Base-by-base conservation (phyloP, 1,140 invertebrate species). In the Drosophila nebulosa region DNA sequence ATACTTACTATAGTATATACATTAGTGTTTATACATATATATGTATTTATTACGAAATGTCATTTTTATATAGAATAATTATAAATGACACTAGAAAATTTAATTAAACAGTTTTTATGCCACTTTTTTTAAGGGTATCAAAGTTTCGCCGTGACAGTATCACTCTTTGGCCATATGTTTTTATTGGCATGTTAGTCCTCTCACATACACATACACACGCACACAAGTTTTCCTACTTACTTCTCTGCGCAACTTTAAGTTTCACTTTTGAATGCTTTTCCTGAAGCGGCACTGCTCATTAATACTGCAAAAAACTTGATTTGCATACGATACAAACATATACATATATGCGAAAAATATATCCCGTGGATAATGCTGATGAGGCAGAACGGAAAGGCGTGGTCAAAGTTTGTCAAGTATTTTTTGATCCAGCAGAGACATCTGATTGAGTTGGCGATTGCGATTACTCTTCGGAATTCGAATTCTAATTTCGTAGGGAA, bases 181-280 rank as follows among this genome's bases (percentile, higher is more conserved):
- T 30, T 30, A 30, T 30, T 30, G 27, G 27, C 27, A 30, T 9
- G 7, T 30, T 30, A 30, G 10, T 30, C 27, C 70, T 57, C 70
- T 67, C 56, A 66, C 56, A 64, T 16, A 61, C 63, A 64, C 50
- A 66, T 24, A 51, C 50, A 57, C 24, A 50, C 61, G 64, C 61
- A 5, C 10, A 6, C 27, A 30, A 30, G 6, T 30, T 3, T 27
- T 27, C 26, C n/a, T 39, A n/a, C 14, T 14, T 39, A 2, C 14
- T 5, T 39, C 21, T 21, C 21, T 46, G 39, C 39, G 0, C 3
- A 21, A 46, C 39, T 46, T 46, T 4, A 46, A 46, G 39, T 46
- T 46, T 46, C 2, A 21, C 21, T 21, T 21, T 46, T 46, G 27
- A 5, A 56, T 16, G 26, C 21, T 56, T 56, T 32, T 32, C 14